Percentiles rank a stretch among this genome's conserved stretches.
These are phyloP conservation scores for Prochilodus magdalenae DNA, from an alignment of 2,113 vertebrate genomes.

Conservation along the genomic window DNA sequence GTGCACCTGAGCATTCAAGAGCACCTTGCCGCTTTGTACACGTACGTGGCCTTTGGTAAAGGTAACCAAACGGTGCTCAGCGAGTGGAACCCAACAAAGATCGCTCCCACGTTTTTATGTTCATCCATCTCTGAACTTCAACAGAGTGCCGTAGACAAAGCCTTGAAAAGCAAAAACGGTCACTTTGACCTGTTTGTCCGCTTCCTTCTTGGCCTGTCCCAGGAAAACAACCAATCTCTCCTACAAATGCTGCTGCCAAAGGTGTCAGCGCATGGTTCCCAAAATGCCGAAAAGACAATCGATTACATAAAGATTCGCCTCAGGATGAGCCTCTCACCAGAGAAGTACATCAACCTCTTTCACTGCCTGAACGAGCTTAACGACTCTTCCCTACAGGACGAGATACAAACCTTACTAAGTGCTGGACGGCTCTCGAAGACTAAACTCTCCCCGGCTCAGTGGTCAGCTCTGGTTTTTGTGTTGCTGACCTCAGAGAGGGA, in stretches of 20 bases:
- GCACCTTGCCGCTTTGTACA: constrained; percentile 44
- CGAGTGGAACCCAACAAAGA: constrained; percentile 2
- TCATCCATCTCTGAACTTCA: constrained; percentile 28
- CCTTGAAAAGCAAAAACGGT: constrained; percentile 13
- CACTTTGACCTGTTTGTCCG: constrained; percentile 53
- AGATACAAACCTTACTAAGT: constrained; percentile 36
- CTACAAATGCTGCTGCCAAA: constrained; percentile 4
- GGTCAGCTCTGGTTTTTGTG: constrained; percentile 48
- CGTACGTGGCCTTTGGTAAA: constrained; percentile 17
- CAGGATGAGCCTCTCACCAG: constrained; percentile 19
- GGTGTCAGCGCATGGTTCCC: neutral
- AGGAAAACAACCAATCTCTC: constrained; percentile 29
- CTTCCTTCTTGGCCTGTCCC: constrained; percentile 50
- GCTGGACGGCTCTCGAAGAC: neutral
- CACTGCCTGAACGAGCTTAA: constrained; percentile 57
- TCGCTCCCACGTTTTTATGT: neutral
- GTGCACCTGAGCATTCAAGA: constrained; percentile 45
- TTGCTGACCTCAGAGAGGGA: constrained; percentile 35
- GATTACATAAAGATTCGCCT: constrained; percentile 38
- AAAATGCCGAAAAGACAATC: neutral
- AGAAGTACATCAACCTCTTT: constrained; percentile 44
- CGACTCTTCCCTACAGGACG: constrained; percentile 37
- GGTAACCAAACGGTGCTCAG: constrained; percentile 25
- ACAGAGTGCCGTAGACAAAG: constrained; percentile 37
- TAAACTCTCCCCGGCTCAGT: constrained; percentile 13